Base-by-base conservation (phyloP, 2,888 invertebrate species). In the Strigamia transsilvanica region DNA sequence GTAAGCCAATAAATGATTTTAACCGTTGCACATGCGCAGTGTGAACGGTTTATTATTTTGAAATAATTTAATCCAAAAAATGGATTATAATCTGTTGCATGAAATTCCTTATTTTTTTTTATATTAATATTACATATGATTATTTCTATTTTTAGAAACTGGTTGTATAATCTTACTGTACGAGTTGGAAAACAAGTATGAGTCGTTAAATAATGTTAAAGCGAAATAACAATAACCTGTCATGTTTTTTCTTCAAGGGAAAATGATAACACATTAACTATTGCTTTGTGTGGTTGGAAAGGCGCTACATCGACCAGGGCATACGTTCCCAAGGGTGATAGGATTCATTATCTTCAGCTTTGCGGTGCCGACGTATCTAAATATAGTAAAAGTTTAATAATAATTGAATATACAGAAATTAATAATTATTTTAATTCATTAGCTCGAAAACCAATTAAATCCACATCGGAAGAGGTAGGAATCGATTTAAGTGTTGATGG, bases 231-330 rank as follows among this genome's bases (percentile, higher is more conserved):
- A 18, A 18, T n/a, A 21, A 12, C 9, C 7, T 51, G n/a, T 79
- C 21, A 27, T 27, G 27, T 27, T 27, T 79, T 18, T 15, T 79
- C 4, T 79, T 79, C 0, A 21, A 79, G 41, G 7, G 12, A 15
- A 18, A 42, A n/a, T 27, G 7, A 61, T 7, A 82, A 82, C 27
- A 32, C 83, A 18, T 87, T 90, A 51, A 87, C 88, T 46, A 89
- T 96, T 80, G 91, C 91, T 51, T 89, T 96, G 83, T 95, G 95
- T 79, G 98, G 97, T 0, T 98, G 98, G 98, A 92, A 95, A 84
- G 98, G 98, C 5, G 94, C 93, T 13, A 92, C 92, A 83, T 95
- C 96, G 0, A 89, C 97, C 23, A 90, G 97, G 18, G 96, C 96
- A 0, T 98, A 98, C 89, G 94, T 97, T 42, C 93, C 95, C 32